These are phyloP conservation scores for Anolis sagrei DNA, from an alignment of 2,113 vertebrate species.

Conservation along the genomic window DNA sequence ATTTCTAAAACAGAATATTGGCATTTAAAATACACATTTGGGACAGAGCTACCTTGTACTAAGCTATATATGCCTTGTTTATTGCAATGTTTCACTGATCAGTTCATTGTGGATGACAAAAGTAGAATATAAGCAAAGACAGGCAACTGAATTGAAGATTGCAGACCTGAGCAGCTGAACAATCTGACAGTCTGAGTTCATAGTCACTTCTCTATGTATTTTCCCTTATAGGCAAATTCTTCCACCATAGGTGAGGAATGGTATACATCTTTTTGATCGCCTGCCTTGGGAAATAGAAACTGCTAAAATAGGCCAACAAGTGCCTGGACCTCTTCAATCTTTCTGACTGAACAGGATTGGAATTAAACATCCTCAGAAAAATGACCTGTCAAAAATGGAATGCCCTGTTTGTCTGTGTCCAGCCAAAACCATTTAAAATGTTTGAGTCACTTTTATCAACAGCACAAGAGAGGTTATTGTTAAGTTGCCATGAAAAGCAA, in stretches of 20 bases:
- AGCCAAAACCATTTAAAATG: background rate
- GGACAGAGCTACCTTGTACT: background rate
- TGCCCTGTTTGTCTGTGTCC: background rate
- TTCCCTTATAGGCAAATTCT: slow-evolving; percentile 48
- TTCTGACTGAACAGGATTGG: slow-evolving; percentile 32
- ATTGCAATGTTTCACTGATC: background rate
- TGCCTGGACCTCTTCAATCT: slow-evolving; percentile 10
- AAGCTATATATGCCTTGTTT: background rate
- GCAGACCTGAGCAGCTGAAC: background rate
- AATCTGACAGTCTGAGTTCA: background rate
- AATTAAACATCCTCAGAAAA: slow-evolving; percentile 57
- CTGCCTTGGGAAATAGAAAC: slow-evolving; percentile 23
- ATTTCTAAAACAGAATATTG: background rate
- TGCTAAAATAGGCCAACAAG: slow-evolving; percentile 28
- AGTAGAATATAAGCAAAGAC: slow-evolving; percentile 13
- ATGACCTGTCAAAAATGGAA: slow-evolving; percentile 46
- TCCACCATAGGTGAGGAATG: slow-evolving; percentile 69
- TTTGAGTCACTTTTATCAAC: background rate
- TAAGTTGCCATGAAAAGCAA: slow-evolving; percentile 25
- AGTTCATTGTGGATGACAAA: background rate
- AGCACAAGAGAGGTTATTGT: background rate
- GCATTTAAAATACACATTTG: background rate
- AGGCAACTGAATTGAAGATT: background rate
- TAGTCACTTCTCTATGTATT: background rate
- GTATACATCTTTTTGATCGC: slow-evolving; percentile 45